phyloP scores from a whole-genome alignment of 1,140 invertebrate genomes.

The Episyrphus balteatus region DNA sequence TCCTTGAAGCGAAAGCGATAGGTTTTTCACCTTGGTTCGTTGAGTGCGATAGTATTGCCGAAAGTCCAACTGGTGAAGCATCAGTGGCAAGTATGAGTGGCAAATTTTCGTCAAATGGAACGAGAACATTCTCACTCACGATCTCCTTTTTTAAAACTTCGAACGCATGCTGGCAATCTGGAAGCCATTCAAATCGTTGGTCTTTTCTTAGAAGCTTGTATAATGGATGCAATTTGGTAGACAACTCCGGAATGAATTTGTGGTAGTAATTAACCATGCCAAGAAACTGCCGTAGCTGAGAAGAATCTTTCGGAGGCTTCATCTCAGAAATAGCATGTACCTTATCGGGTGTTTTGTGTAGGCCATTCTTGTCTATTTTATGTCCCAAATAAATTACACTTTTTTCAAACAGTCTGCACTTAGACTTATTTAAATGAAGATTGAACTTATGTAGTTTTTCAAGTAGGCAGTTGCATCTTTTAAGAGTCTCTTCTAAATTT shows the following conservation, averaged over 20 bases:
- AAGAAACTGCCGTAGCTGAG: conserved; percentile 31
- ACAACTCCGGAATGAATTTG: conserved; percentile 28
- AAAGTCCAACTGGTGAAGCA: conserved; percentile 40
- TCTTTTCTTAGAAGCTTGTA: conserved; percentile 13
- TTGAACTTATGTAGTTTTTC: background rate
- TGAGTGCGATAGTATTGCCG: conserved; percentile 38
- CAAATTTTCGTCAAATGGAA: conserved; percentile 26
- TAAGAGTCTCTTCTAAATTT: background rate
- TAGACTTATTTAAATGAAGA: background rate
- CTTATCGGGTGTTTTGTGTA: conserved; percentile 22
- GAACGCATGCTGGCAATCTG: conserved; percentile 18
- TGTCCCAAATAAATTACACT: conserved; percentile 11
- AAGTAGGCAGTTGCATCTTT: background rate
- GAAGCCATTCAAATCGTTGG: conserved; percentile 21
- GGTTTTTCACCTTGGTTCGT: conserved; percentile 30
- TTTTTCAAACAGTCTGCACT: background rate
- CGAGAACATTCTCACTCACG: conserved; percentile 19
- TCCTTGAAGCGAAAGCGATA: conserved; percentile 9
- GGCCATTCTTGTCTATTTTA: conserved; percentile 18
- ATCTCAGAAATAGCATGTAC: conserved; percentile 30
- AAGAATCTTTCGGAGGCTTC: conserved; percentile 26
- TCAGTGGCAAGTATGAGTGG: conserved; percentile 37
- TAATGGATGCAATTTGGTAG: conserved; percentile 12
- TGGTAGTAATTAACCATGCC: conserved; percentile 33
- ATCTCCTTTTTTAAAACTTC: conserved; percentile 21